Evolutionary conservation across 2,113 vertebrate species (phyloP).

Genomic region (Pandion haliaetus): DNA sequence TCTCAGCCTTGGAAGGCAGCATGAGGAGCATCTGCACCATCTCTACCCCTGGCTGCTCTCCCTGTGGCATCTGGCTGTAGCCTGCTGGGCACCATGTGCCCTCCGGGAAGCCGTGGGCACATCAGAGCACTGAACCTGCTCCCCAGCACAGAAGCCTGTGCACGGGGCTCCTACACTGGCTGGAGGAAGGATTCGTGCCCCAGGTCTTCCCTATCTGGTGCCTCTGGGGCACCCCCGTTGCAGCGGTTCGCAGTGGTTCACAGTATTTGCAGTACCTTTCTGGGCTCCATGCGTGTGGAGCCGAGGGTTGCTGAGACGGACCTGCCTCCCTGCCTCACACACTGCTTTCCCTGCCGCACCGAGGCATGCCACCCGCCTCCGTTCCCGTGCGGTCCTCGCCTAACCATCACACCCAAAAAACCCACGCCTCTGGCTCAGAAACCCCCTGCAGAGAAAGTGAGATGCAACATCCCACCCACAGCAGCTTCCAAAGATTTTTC

Average conservation of each 20-base stretch:
- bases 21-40: not conserved
- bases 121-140: not conserved
- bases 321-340: not conserved
- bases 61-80: not conserved
- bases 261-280: fast-evolving
- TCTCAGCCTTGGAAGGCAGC: not conserved
- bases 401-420: not conserved
- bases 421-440: not conserved
- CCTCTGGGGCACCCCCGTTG: not conserved
- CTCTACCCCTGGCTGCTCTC: not conserved
- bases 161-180: not conserved
- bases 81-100: fast-evolving
- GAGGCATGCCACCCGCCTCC: fast-evolving
- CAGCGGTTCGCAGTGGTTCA: fast-evolving
- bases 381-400: not conserved
- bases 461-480: not conserved
- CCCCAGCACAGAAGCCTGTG: not conserved
- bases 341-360: not conserved
- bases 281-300: not conserved
- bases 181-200: fast-evolving
- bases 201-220: not conserved
- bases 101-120: not conserved
- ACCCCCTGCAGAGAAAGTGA: not conserved
- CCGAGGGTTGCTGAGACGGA: not conserved
- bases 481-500: not conserved